Percentiles rank a stretch among this genome's conserved stretches.
These are phyloP conservation scores for Nephrotoma flavescens DNA, from an alignment of 2,888 invertebrate species.

Conservation along the genomic window DNA sequence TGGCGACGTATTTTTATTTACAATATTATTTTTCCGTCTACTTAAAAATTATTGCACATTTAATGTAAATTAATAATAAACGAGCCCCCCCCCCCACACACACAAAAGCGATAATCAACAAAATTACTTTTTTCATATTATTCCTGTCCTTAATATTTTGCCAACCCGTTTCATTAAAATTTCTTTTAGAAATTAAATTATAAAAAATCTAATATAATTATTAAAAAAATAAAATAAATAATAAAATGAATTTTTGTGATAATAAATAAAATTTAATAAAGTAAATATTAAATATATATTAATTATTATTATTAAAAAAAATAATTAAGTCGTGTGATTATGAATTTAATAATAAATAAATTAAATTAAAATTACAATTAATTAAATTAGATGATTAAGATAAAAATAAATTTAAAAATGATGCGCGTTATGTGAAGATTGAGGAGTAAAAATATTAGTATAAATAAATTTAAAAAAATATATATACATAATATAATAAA, in stretches of 20 bases:
- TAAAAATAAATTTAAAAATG: not conserved
- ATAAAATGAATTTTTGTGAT: conserved; percentile 7
- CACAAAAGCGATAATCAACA: not conserved
- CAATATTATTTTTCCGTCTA: not conserved
- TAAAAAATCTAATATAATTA: not conserved
- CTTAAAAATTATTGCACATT: not conserved
- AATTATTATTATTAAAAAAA: conserved; percentile 1
- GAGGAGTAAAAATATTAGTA: not conserved
- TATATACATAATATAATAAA: not conserved
- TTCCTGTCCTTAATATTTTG: not conserved
- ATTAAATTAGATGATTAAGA: not conserved
- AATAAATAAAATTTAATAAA: conserved; percentile 7
- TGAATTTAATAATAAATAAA: not conserved
- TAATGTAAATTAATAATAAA: not conserved
- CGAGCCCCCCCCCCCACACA: not conserved
- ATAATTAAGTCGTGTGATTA: not conserved
- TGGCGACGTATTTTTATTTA: not conserved
- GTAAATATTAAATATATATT: not conserved
- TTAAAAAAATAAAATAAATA: not conserved
- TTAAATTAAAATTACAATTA: not conserved
- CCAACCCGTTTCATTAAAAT: not conserved
- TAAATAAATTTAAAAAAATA: not conserved
- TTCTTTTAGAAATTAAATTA: not conserved
- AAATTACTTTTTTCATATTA: not conserved
- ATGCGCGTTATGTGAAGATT: not conserved